Conservation (phyloP, 2,113 vertebrate species). For the Pygoscelis adeliae region DNA sequence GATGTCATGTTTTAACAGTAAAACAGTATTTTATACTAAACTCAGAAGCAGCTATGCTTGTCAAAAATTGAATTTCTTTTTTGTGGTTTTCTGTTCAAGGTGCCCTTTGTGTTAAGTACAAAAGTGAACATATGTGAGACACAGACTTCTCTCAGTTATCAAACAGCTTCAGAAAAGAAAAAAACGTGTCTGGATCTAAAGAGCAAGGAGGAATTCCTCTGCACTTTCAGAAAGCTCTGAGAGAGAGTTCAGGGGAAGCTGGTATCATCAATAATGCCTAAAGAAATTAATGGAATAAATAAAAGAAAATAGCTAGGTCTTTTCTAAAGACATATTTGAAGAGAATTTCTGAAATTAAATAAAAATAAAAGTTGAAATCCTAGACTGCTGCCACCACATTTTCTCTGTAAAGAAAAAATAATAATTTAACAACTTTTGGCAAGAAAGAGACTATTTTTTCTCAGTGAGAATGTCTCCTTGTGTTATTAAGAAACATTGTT, state of each 20-base stretch:
- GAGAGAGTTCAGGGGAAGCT: not conserved
- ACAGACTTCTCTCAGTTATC: not conserved
- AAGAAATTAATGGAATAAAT: not conserved
- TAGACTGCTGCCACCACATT: not conserved
- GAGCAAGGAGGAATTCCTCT: not conserved
- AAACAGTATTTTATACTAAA: not conserved
- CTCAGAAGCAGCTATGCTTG: not conserved
- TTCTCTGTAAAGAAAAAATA: not conserved
- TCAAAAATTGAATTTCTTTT: not conserved
- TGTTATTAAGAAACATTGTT: not conserved
- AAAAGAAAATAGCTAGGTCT: not conserved
- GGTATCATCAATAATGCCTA: not conserved
- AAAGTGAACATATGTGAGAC: not conserved
- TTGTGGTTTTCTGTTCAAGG: not conserved
- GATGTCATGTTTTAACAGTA: not conserved
- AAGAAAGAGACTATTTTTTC: not conserved
- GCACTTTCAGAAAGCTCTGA: not conserved
- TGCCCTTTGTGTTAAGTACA: not conserved
- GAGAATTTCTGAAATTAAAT: not conserved
- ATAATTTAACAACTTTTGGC: not conserved
- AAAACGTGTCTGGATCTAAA: not conserved
- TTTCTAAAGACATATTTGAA: not conserved
- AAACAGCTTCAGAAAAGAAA: not conserved
- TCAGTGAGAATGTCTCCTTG: not conserved
- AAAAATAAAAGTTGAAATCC: not conserved